A percentile compares a stretch with the other conserved stretches of the same genome.
Evolutionary conservation across 1,140 invertebrate genomes (phyloP).

Genomic region (Coenobita brevimanus): DNA sequence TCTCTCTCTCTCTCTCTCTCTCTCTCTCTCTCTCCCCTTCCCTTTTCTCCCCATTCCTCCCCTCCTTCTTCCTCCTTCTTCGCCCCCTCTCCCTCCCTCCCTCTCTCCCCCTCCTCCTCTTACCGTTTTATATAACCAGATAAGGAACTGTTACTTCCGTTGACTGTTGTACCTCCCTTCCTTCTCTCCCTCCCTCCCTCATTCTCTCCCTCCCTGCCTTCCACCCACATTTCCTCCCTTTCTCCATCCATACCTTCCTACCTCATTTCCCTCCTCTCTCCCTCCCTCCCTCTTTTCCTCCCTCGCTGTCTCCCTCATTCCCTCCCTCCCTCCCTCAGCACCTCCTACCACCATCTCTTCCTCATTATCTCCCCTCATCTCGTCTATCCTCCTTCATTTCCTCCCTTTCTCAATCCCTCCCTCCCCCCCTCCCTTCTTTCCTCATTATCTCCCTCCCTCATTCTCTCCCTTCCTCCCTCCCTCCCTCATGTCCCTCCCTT

Average conservation of each 20-base stretch:
- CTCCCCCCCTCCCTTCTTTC: background rate
- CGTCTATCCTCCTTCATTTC: too few relatives aligned
- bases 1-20: constrained; percentile 14
- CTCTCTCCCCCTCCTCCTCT: too few relatives aligned
- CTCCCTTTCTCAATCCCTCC: too few relatives aligned
- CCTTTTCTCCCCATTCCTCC: too few relatives aligned
- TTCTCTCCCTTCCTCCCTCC: background rate
- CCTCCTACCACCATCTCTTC: too few relatives aligned
- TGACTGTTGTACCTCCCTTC: too few relatives aligned
- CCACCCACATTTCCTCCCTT: background rate
- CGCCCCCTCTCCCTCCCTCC: background rate
- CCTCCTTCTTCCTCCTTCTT: background rate
- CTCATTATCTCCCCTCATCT: too few relatives aligned
- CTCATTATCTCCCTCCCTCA: background rate
- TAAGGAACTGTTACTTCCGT: too few relatives aligned
- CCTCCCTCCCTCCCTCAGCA: background rate
- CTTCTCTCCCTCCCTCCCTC: too few relatives aligned
- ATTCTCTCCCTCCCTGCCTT: constrained; percentile 1
- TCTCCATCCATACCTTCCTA: background rate
- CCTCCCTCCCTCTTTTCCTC: background rate
- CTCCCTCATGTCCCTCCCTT: background rate
- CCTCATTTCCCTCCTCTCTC: background rate
- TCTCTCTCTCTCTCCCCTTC: background rate
- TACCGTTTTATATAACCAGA: too few relatives aligned
- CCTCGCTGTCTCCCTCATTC: background rate